Evolutionary conservation across 1,140 invertebrate species (phyloP), one percentile per base, ranked within the genome.

Genomic region (Araneus ventricosus): DNA sequence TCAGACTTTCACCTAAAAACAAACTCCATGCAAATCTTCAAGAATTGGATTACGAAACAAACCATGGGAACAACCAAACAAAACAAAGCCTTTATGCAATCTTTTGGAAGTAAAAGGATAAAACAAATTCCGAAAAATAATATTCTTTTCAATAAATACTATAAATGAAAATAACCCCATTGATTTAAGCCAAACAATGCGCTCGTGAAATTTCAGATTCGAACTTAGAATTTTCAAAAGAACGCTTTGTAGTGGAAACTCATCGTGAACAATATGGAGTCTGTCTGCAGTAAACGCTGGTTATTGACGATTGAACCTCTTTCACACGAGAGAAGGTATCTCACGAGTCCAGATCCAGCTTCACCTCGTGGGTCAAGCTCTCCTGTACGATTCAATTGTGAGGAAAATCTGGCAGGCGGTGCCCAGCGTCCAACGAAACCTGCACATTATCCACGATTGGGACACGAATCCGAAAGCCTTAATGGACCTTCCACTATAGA

Each of bases 381-480:
- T 82, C 41, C 79, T 79, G 57, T 82, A 61, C 75, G 41, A 45
- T 85, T 91, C 90, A 85, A 91, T 91, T 91, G 90, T 91, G 39
- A 84, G 27, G 57, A n/a, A 85, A 91, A 91, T 84, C 57, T 59
- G 52, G 41, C 75, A 37, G 90, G 90, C 52, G 75, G 59, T 80
- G 57, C 61, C 79, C 57, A 30, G 37, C 22, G 75, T 34, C 90
- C 57, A 34, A 45, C 75, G 80, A 52, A 91, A 91, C 90, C 90
- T 27, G 34, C 79, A 52, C 90, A 91, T 91, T 91, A 91, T 84
- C 90, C 90, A 24, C 90, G 37, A 63, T 85, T 61, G 80, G 90
- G 80, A 91, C 90, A 91, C 90, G 90, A 91, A 91, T 85, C 79
- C 39, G 37, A 30, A 22, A n/a, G 37, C 59, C 17, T 30, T 90